phyloP scores from a whole-genome alignment of 2,797 vertebrate species.

The Clamator glandarius region DNA sequence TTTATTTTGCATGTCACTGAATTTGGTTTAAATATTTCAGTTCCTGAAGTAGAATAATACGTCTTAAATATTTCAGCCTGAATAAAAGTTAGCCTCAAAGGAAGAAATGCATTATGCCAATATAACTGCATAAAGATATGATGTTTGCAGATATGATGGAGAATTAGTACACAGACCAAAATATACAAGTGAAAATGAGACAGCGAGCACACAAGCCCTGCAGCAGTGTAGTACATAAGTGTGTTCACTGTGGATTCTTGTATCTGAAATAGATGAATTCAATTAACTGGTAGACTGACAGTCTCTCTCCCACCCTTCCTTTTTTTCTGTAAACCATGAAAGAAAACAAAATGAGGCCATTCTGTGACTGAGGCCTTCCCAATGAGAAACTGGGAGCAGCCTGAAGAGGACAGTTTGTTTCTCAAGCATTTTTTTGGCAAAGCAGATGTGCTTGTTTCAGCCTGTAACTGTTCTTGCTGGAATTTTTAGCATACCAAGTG shows the following conservation, averaged over 20 bases:
- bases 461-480: neutral
- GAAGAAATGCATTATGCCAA: neutral
- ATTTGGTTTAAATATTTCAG: neutral
- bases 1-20: neutral
- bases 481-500: neutral
- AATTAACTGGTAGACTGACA: neutral
- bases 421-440: neutral
- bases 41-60: neutral
- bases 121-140: too few relatives aligned
- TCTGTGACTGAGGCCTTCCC: neutral
- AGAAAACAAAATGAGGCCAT: accelerated
- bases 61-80: neutral
- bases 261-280: neutral
- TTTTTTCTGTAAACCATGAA: neutral
- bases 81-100: neutral
- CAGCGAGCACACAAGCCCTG: accelerated
- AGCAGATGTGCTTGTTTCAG: neutral
- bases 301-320: neutral
- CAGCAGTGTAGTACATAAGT: neutral
- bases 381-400: neutral
- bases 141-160: neutral
- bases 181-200: neutral
- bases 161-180: neutral
- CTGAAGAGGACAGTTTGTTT: neutral
- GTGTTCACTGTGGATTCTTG: neutral